Base-by-base conservation (phyloP, 2,888 invertebrate species). In the Bellardia pandia region DNA sequence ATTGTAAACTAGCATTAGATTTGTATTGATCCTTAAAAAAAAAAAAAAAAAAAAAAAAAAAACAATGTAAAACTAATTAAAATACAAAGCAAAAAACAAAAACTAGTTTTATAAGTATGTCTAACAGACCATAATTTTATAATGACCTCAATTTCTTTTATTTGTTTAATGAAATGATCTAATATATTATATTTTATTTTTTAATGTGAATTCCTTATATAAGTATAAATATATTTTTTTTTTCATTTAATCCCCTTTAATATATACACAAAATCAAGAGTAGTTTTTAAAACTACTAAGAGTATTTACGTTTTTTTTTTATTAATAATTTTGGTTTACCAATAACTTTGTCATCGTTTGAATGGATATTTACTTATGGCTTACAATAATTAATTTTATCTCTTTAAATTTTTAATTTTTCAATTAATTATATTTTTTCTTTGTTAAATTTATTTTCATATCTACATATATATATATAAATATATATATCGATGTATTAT, bases 401-500 rank as follows among this genome's bases (percentile, higher is more conserved):
- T 58, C 40, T 69, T 40, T 30, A 53, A 75, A 71, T 68, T 40
- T 51, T 45, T 69, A 60, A 62, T 58, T 56, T 77, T 60, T 64
- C 51, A 62, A 75, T 11, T 40, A 72, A 71, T 51, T 74, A 75
- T 76, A 56, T 30, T 64, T 69, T 6, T 79, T 81, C 69, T 81
- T 79, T 87, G 87, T 87, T 86, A 80, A 75, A 23, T 80, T 86
- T 78, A 71, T 87, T 85, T 81, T 30, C 56, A 85, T 81, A 85
- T 81, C 72, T 86, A 53, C 64, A 81, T 48, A 79, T 45, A 81
- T 71, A 81, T 48, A 79, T 45, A 81, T 58, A 68, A 42, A 81
- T 74, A 69, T 75, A 72, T 56, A 83, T 81, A 87, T 85, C 66
- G 87, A 87, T 87, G 87, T 87, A 87, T 87, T 87, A 87, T 87